Evolutionary conservation across 1,140 invertebrate genomes (phyloP), one percentile per base, ranked within the genome.

Genomic region (Magallana gigas): DNA sequence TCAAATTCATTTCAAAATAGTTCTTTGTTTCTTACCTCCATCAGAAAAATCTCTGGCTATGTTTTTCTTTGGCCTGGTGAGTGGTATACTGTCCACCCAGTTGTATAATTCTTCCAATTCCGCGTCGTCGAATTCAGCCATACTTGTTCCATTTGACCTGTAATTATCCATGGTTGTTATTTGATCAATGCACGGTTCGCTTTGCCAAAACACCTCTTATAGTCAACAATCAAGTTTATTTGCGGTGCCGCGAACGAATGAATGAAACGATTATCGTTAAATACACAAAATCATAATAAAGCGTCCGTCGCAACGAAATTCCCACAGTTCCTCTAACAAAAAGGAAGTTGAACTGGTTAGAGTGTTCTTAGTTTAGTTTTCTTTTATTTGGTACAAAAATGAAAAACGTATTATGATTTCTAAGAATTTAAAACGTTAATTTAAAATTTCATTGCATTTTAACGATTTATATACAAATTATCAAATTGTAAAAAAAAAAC

Each of bases 1-100:
- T 48, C 3, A 5, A 48, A 48, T 48, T 48, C 36, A 48, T 48
- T 48, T 48, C 36, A 48, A 5, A 48, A 48, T 4, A 48, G 5
- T 48, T 4, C 2, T 48, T 48, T 12, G 9, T 8, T 29, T 76
- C 68, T 83, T 88, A 94, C 94, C 94, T 83, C 93, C 95, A 92
- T 95, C 95, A 62, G 93, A 92, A 89, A 95, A 95, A 89, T 95
- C 95, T 90, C 94, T 93, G 29, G 91, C 90, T 23, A 95, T 91
- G 87, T 94, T 93, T 89, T 92, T 93, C 90, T 95, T 95, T n/a
- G 94, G 94, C 91, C 95, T 90, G 9, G 91, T 93, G 6, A 95
- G 90, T 6, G 94, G 94, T 85, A 95, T 93, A 84, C 93, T 85
- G 87, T 95, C 94, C 76, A 95, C 91, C 95, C 95, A 95, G 36